Percentiles rank a stretch among this genome's conserved stretches.
Conservation (phyloP, 1,140 invertebrate genomes). For the Cyclina sinensis region DNA sequence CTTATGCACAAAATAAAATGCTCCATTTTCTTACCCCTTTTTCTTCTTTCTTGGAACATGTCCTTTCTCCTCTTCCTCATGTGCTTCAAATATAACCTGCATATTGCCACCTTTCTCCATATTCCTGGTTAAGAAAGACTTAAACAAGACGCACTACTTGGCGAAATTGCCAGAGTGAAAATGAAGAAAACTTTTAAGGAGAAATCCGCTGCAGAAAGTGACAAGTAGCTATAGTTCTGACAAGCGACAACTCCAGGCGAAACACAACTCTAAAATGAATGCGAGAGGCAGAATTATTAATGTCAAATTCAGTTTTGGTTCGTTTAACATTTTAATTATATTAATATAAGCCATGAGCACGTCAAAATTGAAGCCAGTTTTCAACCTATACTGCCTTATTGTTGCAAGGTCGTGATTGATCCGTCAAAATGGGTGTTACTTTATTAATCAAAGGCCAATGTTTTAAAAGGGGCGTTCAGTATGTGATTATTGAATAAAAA, state of each 20-base stretch:
- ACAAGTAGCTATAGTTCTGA: not conserved
- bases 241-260: not conserved
- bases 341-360: not conserved
- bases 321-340: not conserved
- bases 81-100: conserved; percentile 7
- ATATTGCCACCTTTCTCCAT: not conserved
- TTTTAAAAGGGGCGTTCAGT: not conserved
- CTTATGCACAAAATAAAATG: no score
- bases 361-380: not conserved
- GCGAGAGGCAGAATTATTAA: conserved; percentile 8
- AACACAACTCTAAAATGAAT: not conserved
- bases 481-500: not conserved
- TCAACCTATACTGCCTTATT: not conserved
- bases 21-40: not conserved
- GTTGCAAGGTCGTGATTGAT: not conserved
- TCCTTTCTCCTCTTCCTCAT: not conserved
- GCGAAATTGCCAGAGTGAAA: no score
- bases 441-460: not conserved
- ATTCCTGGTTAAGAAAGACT: not conserved
- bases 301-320: conserved; percentile 10
- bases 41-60: not conserved
- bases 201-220: not conserved
- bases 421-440: conserved; percentile 13
- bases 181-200: no score
- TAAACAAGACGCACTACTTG: no score